A percentile compares a stretch with the other conserved stretches of the same genome.
phyloP scores from a whole-genome alignment of 37 sponge, comb jelly and placozoan genomes.

The Dysidea cf. avara region DNA sequence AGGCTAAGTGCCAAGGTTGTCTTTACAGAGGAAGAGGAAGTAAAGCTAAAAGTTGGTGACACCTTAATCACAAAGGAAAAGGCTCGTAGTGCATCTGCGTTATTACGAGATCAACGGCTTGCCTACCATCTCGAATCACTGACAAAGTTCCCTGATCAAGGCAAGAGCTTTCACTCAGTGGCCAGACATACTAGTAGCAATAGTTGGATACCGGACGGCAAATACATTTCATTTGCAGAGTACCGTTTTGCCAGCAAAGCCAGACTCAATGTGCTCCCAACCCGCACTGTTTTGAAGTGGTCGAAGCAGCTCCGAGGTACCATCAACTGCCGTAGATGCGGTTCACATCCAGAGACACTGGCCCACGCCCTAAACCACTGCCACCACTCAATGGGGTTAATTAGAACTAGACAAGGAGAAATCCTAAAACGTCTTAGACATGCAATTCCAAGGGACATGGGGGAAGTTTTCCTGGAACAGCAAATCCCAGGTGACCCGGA shows the following conservation, averaged over 20 bases:
- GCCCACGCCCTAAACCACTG: conserved; percentile 44
- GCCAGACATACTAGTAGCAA: too few species aligned
- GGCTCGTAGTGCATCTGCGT: too few species aligned
- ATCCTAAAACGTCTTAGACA: conserved; percentile 25
- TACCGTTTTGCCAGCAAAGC: conserved; percentile 42
- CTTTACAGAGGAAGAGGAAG: too few species aligned
- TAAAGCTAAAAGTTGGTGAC: too few species aligned
- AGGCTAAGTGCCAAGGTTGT: too few species aligned
- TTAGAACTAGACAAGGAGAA: conserved; percentile 18
- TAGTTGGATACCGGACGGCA: too few species aligned
- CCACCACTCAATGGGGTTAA: conserved; percentile 4
- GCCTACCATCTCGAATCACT: too few species aligned
- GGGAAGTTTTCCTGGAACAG: conserved; percentile 14
- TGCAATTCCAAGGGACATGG: background rate
- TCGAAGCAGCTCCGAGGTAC: too few species aligned
- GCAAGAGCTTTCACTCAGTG: too few species aligned
- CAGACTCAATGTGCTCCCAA: conserved; percentile 38
- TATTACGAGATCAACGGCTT: too few species aligned
- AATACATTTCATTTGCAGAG: conserved; percentile 25
- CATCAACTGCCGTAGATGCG: conserved; percentile 13
- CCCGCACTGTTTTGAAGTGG: conserved; percentile 5
- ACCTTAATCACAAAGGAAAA: too few species aligned
- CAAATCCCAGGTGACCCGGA: conserved; percentile 10
- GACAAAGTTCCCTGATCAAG: too few species aligned
- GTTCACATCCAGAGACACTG: conserved; percentile 10